Evolutionary conservation across 2,888 invertebrate genomes (phyloP).

Genomic region (Uloborus plumipes): DNA sequence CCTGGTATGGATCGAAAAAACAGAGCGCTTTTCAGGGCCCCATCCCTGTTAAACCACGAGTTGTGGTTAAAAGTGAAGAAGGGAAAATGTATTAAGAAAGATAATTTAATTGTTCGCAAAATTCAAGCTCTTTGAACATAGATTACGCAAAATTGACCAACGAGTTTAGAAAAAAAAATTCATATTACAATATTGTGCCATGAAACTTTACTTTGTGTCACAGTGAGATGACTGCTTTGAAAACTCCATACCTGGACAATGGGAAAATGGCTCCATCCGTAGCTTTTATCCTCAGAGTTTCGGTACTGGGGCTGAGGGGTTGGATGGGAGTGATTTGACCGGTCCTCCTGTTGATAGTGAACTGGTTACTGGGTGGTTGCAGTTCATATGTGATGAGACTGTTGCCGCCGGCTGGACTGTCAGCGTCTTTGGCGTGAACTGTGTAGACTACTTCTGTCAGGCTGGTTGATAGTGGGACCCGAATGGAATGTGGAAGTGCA

Average conservation of each 20-base stretch:
- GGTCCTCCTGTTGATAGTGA: slow-evolving; percentile 66
- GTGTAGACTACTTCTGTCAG: slow-evolving; percentile 67
- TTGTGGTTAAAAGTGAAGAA: too few relatives aligned
- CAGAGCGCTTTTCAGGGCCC: too few relatives aligned
- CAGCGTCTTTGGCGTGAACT: slow-evolving; percentile 67
- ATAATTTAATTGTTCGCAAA: too few relatives aligned
- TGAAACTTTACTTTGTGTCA: neutral
- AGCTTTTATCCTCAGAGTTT: slow-evolving; percentile 66
- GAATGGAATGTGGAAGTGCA: slow-evolving; percentile 67
- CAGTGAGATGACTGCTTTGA: neutral
- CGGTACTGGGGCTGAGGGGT: slow-evolving; percentile 65
- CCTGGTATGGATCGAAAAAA: too few relatives aligned
- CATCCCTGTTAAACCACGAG: too few relatives aligned
- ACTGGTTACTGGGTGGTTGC: slow-evolving; percentile 65
- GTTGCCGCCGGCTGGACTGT: slow-evolving; percentile 65
- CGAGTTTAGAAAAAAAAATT: too few relatives aligned
- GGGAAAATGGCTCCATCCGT: slow-evolving; percentile 64
- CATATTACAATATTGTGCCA: too few relatives aligned
- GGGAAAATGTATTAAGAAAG: too few relatives aligned
- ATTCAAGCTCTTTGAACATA: too few relatives aligned
- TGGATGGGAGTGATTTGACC: slow-evolving; percentile 68
- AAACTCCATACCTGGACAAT: slow-evolving; percentile 58
- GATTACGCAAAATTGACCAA: too few relatives aligned
- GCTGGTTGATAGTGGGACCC: slow-evolving; percentile 67
- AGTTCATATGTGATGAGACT: slow-evolving; percentile 66